Base-by-base conservation (phyloP, 2,113 vertebrate species). In the Cavia aperea region DNA sequence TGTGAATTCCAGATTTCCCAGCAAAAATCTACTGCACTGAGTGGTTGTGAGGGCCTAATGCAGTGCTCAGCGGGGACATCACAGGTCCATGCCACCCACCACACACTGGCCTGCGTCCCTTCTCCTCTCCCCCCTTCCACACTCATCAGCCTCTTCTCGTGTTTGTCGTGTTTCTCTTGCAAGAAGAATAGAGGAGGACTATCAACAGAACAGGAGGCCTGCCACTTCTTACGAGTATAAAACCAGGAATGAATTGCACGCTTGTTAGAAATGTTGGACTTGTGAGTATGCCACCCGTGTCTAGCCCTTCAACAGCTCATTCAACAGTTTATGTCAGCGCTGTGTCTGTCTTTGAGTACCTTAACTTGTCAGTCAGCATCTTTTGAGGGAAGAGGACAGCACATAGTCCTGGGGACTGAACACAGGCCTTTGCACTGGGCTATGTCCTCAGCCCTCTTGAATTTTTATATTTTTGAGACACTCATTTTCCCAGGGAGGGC, bases 61-160 rank as follows among this genome's bases (percentile, higher is more conserved):
- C 21, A 16, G 14, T 36, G 21, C 5, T 8, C 2, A 0, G 1
- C 1, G 9, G 1, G 14, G 16, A 39, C 14, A 12, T 2, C 46
- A 31, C 6, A 14, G 43, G 72, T 14, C 39, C 72, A 46, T 5
- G 7, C 24, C 23, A 24, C 43, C 4, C 1, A 4, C 18, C 14
- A 2, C 24, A 23, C 29, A 15, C 18, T 36, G n/a, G 3, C 33
- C 51, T 2, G 15, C 16, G 2, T 18, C 15, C 19, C 31, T 2
- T 8, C 4, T 5, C 6, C n/a, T 21, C 15, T 60, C 9, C 62
- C 7, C 2, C 2, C 31, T 66, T 15, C 39, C n/a, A 49, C 63
- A 5, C 1, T 4, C 33, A 19, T 51, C 16, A 1, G 5, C 0
- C 1, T 16, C 8, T 19, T 36, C 26, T n/a, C 8, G 5, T 19